Conservation (phyloP, 2,113 vertebrate species). For the Ochotona curzoniae region DNA sequence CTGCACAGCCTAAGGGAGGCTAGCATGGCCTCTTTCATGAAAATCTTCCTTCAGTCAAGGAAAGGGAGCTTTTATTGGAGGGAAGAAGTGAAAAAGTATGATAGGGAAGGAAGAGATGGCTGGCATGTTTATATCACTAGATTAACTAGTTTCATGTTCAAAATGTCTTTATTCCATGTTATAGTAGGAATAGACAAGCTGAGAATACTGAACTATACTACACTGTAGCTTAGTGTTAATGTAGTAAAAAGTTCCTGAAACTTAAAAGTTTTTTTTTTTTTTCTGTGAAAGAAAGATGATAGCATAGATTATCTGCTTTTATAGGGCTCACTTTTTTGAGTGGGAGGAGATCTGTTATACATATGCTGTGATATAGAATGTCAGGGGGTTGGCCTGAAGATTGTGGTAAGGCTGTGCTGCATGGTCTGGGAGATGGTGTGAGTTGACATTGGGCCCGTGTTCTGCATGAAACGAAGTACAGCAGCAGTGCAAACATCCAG, state of each 20-base stretch:
- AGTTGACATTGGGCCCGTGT: not conserved
- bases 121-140: not conserved
- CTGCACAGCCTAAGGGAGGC: too few species aligned
- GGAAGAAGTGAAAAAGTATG: not conserved
- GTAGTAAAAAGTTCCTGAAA: not conserved
- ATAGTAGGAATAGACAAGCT: not conserved
- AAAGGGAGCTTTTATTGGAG: not conserved
- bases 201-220: not conserved
- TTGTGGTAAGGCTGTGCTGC: not conserved
- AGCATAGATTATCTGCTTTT: constrained; percentile 27
- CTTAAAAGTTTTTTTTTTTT: too few species aligned
- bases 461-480: not conserved
- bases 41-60: not conserved
- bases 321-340: not conserved
- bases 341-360: not conserved
- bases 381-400: not conserved
- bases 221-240: constrained; percentile 16
- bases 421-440: not conserved
- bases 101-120: not conserved
- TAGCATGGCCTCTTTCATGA: not conserved
- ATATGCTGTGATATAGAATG: too few species aligned
- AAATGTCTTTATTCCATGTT: constrained; percentile 17
- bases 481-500: not conserved
- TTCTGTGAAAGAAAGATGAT: too few species aligned
- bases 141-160: not conserved